Conservation (phyloP, 2,113 vertebrate species). For the Anser cygnoides region DNA sequence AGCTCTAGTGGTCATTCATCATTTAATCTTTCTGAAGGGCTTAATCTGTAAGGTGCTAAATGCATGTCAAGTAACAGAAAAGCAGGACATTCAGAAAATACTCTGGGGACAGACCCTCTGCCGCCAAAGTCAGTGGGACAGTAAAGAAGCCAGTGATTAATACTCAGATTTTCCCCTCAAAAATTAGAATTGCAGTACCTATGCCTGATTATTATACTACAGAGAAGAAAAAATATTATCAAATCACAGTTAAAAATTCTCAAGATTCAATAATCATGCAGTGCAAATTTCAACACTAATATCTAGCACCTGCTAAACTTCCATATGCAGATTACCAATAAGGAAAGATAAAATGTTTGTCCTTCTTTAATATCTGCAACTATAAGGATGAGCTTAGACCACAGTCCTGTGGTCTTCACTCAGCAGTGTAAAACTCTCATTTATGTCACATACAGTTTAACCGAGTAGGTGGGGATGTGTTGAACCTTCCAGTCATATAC, state of each 20-base stretch:
- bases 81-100: not conserved
- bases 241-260: not conserved
- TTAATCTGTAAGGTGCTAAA: not conserved
- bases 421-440: not conserved
- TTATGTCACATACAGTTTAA: not conserved
- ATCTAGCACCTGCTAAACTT: not conserved
- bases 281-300: not conserved
- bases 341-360: not conserved
- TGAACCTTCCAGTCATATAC: not conserved
- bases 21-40: not conserved
- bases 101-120: not conserved
- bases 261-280: not conserved
- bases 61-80: not conserved
- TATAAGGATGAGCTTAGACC: slow-evolving; percentile 4
- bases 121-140: not conserved
- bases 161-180: not conserved
- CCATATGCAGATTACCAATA: not conserved
- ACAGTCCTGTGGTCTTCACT: not conserved
- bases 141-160: not conserved
- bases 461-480: not conserved
- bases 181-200: not conserved
- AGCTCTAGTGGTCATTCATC: not conserved
- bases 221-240: not conserved
- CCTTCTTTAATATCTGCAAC: not conserved
- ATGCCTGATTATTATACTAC: not conserved